Base-by-base conservation (phyloP, 1,140 invertebrate species). In the Melitaea cinxia region DNA sequence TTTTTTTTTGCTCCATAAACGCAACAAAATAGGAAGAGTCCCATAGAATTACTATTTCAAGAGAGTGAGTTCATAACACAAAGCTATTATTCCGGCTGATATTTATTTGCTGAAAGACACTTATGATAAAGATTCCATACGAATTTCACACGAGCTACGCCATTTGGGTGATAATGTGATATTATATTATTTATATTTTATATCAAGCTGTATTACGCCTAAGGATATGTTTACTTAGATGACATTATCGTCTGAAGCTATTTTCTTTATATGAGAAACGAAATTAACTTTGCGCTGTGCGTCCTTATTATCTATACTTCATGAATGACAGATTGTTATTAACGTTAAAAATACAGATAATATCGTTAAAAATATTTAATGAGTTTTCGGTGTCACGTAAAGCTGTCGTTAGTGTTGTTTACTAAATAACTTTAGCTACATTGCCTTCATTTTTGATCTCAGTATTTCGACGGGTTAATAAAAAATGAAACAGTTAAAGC, bases 101-200 rank as follows among this genome's bases (percentile, higher is more conserved):
- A 55, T 55, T 23, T 47, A 47, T 35, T 55, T 14, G 23, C 35
- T 21, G 12, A 42, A 42, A 42, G 37, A 42, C 17, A 15, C 19
- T 35, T 28, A 45, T 28, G 12, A 28, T 45, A 19, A 59, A 33
- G 15, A 59, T 59, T 23, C 26, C 17, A 57, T 28, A 30, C 45
- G 42, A 49, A 49, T 14, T 21, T 33, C 56, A 47, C 42, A 47
- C 47, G 26, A 58, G 37, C 12, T 24, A 58, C 42, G 19, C 55
- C 39, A 58, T 39, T 58, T 42, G 23, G 4, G 24, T 58, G 6
- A 24, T 33, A 59, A 49, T 49, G 26, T n/a, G 15, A 6, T 33
- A 24, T 49, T 45, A 21, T 28, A 21, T 54, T 49, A 49, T 49
- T 47, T 58, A 30, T 47, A 9, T 19, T 7, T 19, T 1, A 33